These are phyloP conservation scores for Tragelaphus eurycerus DNA, from an alignment of 2,797 vertebrate species.

Conservation along the genomic window DNA sequence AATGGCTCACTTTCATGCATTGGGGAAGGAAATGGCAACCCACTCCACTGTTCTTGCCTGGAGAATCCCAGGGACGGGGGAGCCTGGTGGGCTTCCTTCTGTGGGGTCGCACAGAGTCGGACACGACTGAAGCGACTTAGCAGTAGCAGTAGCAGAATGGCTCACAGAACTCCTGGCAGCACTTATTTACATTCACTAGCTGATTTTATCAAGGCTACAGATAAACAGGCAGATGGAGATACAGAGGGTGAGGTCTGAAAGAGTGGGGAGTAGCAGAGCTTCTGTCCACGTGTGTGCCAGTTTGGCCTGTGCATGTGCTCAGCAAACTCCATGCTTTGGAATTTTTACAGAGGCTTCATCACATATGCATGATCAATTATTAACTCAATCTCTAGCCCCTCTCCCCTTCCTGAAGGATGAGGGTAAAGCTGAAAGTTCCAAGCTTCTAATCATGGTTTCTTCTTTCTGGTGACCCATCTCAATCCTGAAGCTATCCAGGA, in stretches of 20 bases:
- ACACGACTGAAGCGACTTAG: no score
- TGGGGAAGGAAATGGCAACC: no score
- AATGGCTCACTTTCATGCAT: background rate
- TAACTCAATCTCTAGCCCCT: background rate
- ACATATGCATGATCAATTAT: background rate
- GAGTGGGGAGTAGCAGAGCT: background rate
- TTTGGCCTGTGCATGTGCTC: background rate
- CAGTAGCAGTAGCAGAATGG: no score
- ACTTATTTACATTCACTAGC: background rate
- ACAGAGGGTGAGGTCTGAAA: background rate
- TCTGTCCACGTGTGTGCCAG: background rate
- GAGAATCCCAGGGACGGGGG: no score
- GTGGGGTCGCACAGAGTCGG: no score
- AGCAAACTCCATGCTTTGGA: background rate
- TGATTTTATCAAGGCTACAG: background rate
- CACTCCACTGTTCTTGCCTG: no score
- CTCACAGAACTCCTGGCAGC: background rate
- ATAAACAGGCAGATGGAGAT: background rate
- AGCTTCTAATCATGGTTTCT: background rate
- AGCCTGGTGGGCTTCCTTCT: no score
- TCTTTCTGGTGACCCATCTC: background rate
- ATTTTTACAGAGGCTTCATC: background rate
- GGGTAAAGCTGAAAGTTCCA: background rate
- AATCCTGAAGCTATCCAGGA: background rate
- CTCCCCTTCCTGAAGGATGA: background rate